Evolutionary conservation across 2,888 invertebrate species (phyloP), one percentile per base, ranked within the genome.

Genomic region (Acanthococcus lagerstroemiae): DNA sequence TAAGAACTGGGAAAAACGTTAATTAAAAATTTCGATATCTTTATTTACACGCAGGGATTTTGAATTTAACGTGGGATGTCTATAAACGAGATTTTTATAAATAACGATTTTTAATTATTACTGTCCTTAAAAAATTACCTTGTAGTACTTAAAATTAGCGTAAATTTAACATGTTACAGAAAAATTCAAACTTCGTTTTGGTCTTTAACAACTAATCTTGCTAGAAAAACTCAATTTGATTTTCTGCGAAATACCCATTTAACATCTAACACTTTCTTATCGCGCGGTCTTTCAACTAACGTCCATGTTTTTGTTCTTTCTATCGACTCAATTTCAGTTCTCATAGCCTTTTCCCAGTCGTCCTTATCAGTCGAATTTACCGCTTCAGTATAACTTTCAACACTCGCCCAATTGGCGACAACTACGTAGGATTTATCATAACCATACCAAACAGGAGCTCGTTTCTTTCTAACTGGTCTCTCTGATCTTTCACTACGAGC

Each of bases 161-260:
- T n/a, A n/a, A n/a, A n/a, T n/a, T n/a, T n/a, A n/a, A n/a, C n/a
- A n/a, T n/a, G n/a, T n/a, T n/a, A n/a, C n/a, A n/a, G n/a, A n/a
- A n/a, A n/a, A n/a, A n/a, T n/a, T n/a, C n/a, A n/a, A n/a, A n/a
- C n/a, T n/a, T n/a, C n/a, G n/a, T n/a, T n/a, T n/a, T n/a, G n/a
- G n/a, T n/a, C n/a, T n/a, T n/a, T n/a, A n/a, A n/a, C n/a, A n/a
- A n/a, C n/a, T n/a, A n/a, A n/a, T n/a, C n/a, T n/a, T n/a, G n/a
- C n/a, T n/a, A n/a, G n/a, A n/a, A n/a, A n/a, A n/a, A n/a, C n/a
- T n/a, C n/a, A n/a, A n/a, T n/a, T n/a, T n/a, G n/a, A n/a, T n/a
- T n/a, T n/a, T n/a, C n/a, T n/a, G n/a, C n/a, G n/a, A n/a, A 21
- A 56, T 15, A 56, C 15, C 56, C 44, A 56, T 22, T 63, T 54